Percentiles rank a stretch among this genome's conserved stretches.
These are phyloP conservation scores for Chelonoidis abingdonii DNA, from an alignment of 2,113 vertebrate species.

Conservation along the genomic window DNA sequence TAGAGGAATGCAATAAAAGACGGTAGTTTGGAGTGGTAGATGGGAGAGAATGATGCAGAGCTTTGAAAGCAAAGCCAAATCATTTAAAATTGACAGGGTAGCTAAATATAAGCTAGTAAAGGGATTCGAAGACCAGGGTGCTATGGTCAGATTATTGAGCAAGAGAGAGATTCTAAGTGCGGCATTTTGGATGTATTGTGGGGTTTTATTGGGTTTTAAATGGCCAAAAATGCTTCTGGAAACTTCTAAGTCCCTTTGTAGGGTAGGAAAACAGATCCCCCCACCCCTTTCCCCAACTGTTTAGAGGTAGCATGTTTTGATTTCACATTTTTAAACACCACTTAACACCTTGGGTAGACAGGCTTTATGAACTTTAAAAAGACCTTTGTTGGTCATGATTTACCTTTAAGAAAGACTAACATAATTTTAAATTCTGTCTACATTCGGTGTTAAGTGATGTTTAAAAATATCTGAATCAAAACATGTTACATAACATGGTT, in stretches of 20 bases:
- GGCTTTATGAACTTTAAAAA: not conserved
- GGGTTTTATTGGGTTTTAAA: not conserved
- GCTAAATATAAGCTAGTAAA: not conserved
- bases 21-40: not conserved
- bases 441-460: not conserved
- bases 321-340: not conserved
- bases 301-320: not conserved
- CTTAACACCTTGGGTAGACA: not conserved
- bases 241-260: not conserved
- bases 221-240: not conserved
- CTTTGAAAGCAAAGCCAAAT: not conserved
- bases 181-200: not conserved
- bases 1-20: not conserved
- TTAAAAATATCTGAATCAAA: not conserved
- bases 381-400: not conserved
- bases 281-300: not conserved
- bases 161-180: not conserved
- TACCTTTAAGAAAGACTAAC: not conserved
- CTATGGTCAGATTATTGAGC: not conserved
- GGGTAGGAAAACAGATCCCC: not conserved
- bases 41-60: not conserved
- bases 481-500: too few relatives aligned
- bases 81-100: not conserved
- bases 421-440: not conserved
- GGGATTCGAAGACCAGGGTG: not conserved